Evolutionary conservation across 1,140 invertebrate species (phyloP).

Genomic region (Heterodera schachtii): DNA sequence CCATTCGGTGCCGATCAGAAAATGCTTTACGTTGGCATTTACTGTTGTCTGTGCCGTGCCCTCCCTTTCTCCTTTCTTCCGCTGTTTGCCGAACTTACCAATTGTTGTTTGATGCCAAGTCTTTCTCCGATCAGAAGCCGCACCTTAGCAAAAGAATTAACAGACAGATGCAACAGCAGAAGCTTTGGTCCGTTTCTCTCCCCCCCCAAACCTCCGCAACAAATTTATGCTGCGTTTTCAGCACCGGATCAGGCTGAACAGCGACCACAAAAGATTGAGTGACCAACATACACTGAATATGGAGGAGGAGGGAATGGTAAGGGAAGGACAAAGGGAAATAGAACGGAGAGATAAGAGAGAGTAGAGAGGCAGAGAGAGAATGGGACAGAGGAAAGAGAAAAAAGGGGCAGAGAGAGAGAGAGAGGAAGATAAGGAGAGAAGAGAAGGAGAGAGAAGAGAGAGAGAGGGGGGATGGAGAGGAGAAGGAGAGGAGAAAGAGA

Average conservation of each 20-base stretch:
- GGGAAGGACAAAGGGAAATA: too few relatives aligned
- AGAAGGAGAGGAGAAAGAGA: too few relatives aligned
- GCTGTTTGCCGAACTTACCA: constrained; percentile 32
- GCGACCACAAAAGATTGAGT: constrained; percentile 63
- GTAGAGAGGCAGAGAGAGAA: too few relatives aligned
- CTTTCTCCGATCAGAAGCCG: constrained; percentile 62
- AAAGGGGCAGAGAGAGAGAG: too few relatives aligned
- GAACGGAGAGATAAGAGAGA: too few relatives aligned
- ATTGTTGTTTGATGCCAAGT: constrained; percentile 64
- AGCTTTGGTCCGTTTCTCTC: constrained; percentile 35
- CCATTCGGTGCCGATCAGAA: background rate
- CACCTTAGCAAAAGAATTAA: constrained; percentile 37
- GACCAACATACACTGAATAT: constrained; percentile 55
- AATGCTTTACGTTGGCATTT: background rate
- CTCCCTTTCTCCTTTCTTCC: constrained; percentile 20
- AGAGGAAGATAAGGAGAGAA: too few relatives aligned
- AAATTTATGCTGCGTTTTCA: constrained; percentile 64
- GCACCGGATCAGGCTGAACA: constrained; percentile 63
- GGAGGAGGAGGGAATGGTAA: background rate
- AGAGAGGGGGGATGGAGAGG: too few relatives aligned
- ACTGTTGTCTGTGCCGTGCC: background rate
- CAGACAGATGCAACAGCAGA: too few relatives aligned
- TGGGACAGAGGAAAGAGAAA: too few relatives aligned
- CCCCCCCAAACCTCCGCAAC: constrained; percentile 7
- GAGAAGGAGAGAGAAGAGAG: too few relatives aligned